phyloP scores from a whole-genome alignment of 2,113 vertebrate species.

The Benitochromis conjunctus region DNA sequence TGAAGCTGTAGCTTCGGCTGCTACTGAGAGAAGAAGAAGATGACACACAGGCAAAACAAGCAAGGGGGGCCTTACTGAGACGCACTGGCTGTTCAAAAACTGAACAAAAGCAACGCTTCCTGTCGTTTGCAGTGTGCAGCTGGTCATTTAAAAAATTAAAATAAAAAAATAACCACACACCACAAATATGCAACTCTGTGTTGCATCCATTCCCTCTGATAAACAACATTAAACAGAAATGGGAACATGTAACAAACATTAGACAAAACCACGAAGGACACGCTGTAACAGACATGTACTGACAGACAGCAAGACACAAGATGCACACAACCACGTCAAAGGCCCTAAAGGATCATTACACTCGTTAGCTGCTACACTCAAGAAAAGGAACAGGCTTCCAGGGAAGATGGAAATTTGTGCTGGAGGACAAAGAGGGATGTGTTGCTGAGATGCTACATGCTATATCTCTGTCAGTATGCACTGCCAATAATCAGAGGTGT shows the following conservation, averaged over 20 bases:
- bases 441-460: neutral
- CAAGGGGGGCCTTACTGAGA: neutral
- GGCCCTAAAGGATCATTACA: neutral
- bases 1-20: slow-evolving; percentile 69
- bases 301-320: neutral
- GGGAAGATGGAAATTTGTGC: neutral
- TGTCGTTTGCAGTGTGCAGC: neutral
- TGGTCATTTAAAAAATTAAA: neutral
- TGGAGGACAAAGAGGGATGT: neutral
- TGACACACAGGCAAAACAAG: neutral
- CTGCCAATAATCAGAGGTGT: neutral
- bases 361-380: neutral
- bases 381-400: neutral
- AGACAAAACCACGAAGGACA: neutral
- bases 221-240: neutral
- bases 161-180: too few relatives aligned
- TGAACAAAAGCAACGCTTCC: neutral
- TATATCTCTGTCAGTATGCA: neutral
- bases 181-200: slow-evolving; percentile 7
- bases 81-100: neutral
- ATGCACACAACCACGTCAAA: neutral
- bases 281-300: neutral
- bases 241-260: slow-evolving; percentile 28
- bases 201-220: slow-evolving; percentile 29
- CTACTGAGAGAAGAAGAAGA: slow-evolving; percentile 65